Evolutionary conservation across 2,797 vertebrate genomes (phyloP), one percentile per base, ranked within the genome.

Genomic region (Picus viridis): DNA sequence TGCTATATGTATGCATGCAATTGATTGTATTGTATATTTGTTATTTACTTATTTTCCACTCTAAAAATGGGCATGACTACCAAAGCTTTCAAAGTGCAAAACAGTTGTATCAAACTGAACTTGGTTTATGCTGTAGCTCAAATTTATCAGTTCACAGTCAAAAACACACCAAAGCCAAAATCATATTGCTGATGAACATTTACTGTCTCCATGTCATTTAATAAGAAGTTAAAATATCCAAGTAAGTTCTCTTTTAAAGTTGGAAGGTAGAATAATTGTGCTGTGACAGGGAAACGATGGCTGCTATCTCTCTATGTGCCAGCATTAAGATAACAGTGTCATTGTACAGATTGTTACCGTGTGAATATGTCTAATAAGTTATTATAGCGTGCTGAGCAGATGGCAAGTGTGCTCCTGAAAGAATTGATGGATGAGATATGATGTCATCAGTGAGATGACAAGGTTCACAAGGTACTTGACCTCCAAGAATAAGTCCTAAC

Each of bases 381-480:
- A 98, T 97, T 97, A 97, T 97, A 98, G 96, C 69, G 36, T 97
- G 97, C 96, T 95, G 98, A 98, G 98, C 99, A 99, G 99, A 99
- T 99, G 99, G 99, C 98, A 98, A 97, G 97, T 98, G 98, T 96
- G 97, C 97, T 98, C 97, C 98, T 98, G 98, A 97, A 97, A 97
- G 97, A 96, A 96, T 95, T 99, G 98, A 99, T 99, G 98, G 98
- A 99, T 99, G 98, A 98, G 98, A 98, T 98, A 98, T 99, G 99
- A 99, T 99, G 99, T 99, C 99, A 99, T 99, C 98, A 98, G 94
- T 96, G 97, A 98, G 97, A 98, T 98, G 98, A 99, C 98, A 98
- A 98, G 97, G 97, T 98, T 97, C 98, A 98, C 98, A 98, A 98
- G 98, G 98, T 98, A 98, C 97, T 98, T 96, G 97, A 97, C 98